A percentile compares a stretch with the other conserved stretches of the same genome.
phyloP scores from a whole-genome alignment of 2,797 vertebrate species.

The Chaetodon trifasciatus region DNA sequence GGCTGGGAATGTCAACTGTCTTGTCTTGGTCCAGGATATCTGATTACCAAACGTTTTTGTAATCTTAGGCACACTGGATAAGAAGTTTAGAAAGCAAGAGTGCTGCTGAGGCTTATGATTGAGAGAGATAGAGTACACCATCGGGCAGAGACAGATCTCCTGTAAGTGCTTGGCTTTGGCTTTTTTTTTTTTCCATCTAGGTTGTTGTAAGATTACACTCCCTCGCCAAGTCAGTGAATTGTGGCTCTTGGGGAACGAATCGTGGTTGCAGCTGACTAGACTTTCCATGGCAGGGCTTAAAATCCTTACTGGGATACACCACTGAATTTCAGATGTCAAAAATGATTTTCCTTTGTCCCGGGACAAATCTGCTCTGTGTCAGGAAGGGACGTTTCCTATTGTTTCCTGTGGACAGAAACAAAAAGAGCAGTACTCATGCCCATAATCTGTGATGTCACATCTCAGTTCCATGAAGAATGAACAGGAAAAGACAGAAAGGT shows the following conservation, averaged over 20 bases:
- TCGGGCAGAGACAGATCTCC: conserved; percentile 25
- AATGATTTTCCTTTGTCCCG: conserved; percentile 45
- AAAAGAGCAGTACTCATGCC: conserved; percentile 6
- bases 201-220: conserved; percentile 42
- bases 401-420: conserved; percentile 31
- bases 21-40: conserved; percentile 53
- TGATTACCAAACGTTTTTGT: conserved; percentile 69
- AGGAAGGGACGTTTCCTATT: conserved; percentile 3
- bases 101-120: conserved; percentile 30
- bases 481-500: conserved; percentile 14
- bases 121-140: conserved; percentile 22
- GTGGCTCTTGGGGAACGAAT: conserved; percentile 41
- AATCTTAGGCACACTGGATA: conserved; percentile 48
- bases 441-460: conserved; percentile 41
- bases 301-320: conserved; percentile 46
- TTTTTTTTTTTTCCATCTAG: conserved; percentile 33
- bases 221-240: conserved; percentile 56
- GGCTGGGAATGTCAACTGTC: conserved; percentile 59
- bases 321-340: conserved; percentile 60
- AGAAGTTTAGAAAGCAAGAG: conserved; percentile 44
- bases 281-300: conserved; percentile 59
- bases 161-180: conserved; percentile 19
- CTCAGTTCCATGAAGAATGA: conserved; percentile 27
- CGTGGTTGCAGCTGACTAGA: conserved; percentile 58
- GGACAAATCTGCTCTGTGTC: conserved; percentile 19